Base-by-base conservation (phyloP, 2,888 invertebrate genomes). In the Nymphalis c-album region DNA sequence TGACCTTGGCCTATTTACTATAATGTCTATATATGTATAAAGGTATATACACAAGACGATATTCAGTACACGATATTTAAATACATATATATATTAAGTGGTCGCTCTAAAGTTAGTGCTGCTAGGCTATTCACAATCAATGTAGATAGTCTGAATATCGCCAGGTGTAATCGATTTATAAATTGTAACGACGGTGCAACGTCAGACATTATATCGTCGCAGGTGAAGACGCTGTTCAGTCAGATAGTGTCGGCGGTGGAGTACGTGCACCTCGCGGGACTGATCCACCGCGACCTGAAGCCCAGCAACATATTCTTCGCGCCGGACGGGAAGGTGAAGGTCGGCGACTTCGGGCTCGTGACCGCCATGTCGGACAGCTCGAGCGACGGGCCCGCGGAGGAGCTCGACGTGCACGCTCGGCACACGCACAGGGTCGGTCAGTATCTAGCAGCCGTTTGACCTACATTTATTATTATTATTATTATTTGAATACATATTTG, bases 291-390 rank as follows among this genome's bases (percentile, higher is more conserved):
- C 60, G 99, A 99, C 88, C 93, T 99, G 50, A 99, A 99, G 93
- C 97, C 97, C 78, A 90, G 86, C 68, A 90, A 88, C 71, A 88
- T 90, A 45, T 97, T 99, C 88, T 99, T 99, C 87, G 96, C 98
- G 0, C 93, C 95, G 73, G 97, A 98, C 85, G 97, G 97, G 0
- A 75, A 84, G 3, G 95, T 99, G 10, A 99, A 99, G 93, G 97
- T 99, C 65, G 99, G 99, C 0, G 99, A 99, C 91, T 99, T 99
- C 90, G 99, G 99, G 0, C 94, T 99, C n/a, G 99, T 98, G 16
- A 98, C 99, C 6, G 95, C 96, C 26, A 96, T 97, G 94, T 79
- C 76, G 0, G 92, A 92, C 47, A 80, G 79, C 20, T 81, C 87
- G 0, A 81, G 79, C 17, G 87, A 85, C 20, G 82, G 81, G 22